Base-by-base conservation (phyloP, 1,140 invertebrate species). In the Drosophila hydei region DNA sequence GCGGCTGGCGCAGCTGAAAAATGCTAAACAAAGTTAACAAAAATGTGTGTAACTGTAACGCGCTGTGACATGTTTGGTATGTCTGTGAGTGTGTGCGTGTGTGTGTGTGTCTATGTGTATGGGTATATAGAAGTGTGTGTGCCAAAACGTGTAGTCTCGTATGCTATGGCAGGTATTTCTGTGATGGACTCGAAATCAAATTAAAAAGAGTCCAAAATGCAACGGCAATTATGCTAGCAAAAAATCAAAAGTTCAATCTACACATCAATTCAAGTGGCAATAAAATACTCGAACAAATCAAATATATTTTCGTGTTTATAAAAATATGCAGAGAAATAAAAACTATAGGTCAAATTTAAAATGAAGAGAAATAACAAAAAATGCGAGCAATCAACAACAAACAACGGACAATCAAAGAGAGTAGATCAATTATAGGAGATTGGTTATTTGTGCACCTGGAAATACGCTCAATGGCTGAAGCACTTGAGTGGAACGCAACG, bases 401-500 rank as follows among this genome's bases (percentile, higher is more conserved):
- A 74, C 51, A 61, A 84, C 55, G 42, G 70, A 68, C 71, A 69
- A 59, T 67, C 59, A 69, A 78, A 43, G 56, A 38, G 14, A 68
- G 18, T 55, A 69, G 43, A 23, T 64, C 33, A 63, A 65, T 23
- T 40, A 18, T 7, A 11, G 42, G 14, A 30, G 27, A 5, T 33
- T 58, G n/a, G 36, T 36, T 56, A n/a, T n/a, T 33, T 58, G 30
- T 38, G 72, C 88, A 92, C 91, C 91, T 92, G 91, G 91, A 91
- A 92, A 92, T 76, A 91, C 91, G 80, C 90, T 90, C 80, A 92
- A 79, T 71, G 91, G 90, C 88, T 92, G 89, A 70, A 91, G 80
- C 78, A 91, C 90, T 91, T 91, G 91, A 79, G 91, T 91, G 79
- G 91, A 91, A 91, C 91, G 91, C 91, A 91, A 75, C 77, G 91